These are phyloP conservation scores for Amphipoea oculea DNA, from an alignment of 2,888 invertebrate genomes.

Conservation along the genomic window DNA sequence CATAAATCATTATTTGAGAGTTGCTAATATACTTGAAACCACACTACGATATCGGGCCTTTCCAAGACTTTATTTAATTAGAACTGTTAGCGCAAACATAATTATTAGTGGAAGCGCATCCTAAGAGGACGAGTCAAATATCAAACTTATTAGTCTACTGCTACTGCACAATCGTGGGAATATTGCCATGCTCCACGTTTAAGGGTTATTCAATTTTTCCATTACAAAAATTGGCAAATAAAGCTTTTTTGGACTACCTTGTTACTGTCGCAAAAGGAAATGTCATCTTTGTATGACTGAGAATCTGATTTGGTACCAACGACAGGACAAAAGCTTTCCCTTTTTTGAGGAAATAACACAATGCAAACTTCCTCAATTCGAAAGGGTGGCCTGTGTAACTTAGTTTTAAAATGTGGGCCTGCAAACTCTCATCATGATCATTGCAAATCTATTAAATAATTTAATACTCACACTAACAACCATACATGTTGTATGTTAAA, in stretches of 20 bases:
- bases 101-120: conserved; percentile 4
- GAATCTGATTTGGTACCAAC: neutral
- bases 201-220: too few relatives aligned
- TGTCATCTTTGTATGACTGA: too few relatives aligned
- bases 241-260: neutral
- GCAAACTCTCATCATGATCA: neutral
- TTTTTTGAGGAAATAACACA: neutral
- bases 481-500: neutral
- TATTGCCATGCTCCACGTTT: neutral
- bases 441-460: neutral
- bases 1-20: conserved; percentile 31
- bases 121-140: neutral
- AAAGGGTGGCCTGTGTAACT: neutral
- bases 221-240: neutral
- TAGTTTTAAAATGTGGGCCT: neutral
- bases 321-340: neutral
- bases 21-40: conserved; percentile 30
- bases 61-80: conserved; percentile 5
- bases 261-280: neutral
- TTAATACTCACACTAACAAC: neutral
- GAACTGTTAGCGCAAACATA: conserved; percentile 4
- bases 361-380: neutral
- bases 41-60: conserved; percentile 21
- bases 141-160: neutral
- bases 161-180: neutral